Base-by-base conservation (phyloP, 2,797 vertebrate genomes). In the Discoglossus pictus region DNA sequence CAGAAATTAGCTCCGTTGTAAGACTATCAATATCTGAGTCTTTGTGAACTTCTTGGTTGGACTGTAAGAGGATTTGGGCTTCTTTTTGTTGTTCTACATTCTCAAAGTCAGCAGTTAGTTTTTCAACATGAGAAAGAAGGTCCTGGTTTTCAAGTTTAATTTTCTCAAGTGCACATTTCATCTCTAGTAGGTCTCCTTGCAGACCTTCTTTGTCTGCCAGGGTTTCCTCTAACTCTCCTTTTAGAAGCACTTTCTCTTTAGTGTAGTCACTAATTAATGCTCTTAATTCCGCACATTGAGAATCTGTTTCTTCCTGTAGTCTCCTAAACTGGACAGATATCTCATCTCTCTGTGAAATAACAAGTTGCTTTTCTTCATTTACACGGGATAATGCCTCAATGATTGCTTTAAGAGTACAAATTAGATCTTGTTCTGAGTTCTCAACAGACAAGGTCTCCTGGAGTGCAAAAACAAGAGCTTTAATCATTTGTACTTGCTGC, bases 81-180 rank as follows among this genome's bases (percentile, higher is more conserved):
- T 73, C 53, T 39, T 81, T 80, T 74, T 92, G 83, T 52, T 63
- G 81, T 77, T 86, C 85, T 69, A 77, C 76, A 50, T 62, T 52
- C 68, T 83, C 75, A 59, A 87, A 67, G 47, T 88, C 83, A 53
- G 80, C 78, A 62, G 78, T 78, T 2, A 82, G 36, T 70, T 87
- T 78, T 72, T 80, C 84, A 72, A 90, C 55, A 11, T 83, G 80
- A 72, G 73, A 60, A 67, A 87, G 72, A 61, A 94, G 85, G 58
- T 77, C 83, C 66, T 89, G 84, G 82, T 95, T 95, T 85, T 96
- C 94, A 50, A 53, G 78, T 7, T 66, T 82, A 16, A 83, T 71
- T 83, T 92, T 93, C 73, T 93, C 91, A 80, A 85, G 88, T 65
- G 80, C 79, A 15, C 70, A 74, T 74, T 88, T 93, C 82, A 94